phyloP scores from a whole-genome alignment of 2,113 vertebrate species.

The Plectropomus leopardus region DNA sequence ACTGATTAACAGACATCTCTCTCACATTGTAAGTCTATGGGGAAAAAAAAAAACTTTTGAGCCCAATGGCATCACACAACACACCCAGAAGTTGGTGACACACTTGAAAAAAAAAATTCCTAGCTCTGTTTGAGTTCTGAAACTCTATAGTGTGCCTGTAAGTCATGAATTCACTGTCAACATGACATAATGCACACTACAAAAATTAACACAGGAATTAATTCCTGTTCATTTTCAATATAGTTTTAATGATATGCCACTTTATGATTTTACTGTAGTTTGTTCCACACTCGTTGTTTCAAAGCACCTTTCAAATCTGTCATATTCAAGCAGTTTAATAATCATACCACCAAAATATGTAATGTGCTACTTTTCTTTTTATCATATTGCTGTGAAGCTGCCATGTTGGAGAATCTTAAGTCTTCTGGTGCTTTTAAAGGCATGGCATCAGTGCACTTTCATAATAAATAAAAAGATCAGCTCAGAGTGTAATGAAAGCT shows the following conservation, averaged over 20 bases:
- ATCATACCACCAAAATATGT: not conserved
- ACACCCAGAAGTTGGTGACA: too few species aligned
- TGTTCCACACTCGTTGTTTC: not conserved
- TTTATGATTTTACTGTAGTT: conserved; percentile 1
- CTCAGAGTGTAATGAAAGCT: conserved; percentile 34
- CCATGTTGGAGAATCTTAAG: conserved; percentile 42
- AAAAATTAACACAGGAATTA: not conserved
- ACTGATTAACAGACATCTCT: too few species aligned
- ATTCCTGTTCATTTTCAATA: not conserved
- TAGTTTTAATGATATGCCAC: not conserved
- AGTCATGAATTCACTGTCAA: conserved; percentile 12
- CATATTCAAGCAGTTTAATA: not conserved
- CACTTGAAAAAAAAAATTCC: not conserved
- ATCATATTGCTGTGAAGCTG: conserved; percentile 14
- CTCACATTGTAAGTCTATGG: too few species aligned
- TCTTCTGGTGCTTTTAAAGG: conserved; percentile 47
- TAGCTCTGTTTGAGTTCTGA: not conserved
- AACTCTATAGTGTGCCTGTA: not conserved
- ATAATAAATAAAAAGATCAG: conserved; percentile 62
- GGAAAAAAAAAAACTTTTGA: too few species aligned
- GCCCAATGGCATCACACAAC: too few species aligned
- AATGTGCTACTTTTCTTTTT: not conserved
- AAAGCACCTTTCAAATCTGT: conserved; percentile 29
- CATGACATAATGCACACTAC: conserved; percentile 1
- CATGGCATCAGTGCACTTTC: conserved; percentile 45